phyloP scores from a whole-genome alignment of 1,140 invertebrate genomes.

The Tetragonula clypearis region DNA sequence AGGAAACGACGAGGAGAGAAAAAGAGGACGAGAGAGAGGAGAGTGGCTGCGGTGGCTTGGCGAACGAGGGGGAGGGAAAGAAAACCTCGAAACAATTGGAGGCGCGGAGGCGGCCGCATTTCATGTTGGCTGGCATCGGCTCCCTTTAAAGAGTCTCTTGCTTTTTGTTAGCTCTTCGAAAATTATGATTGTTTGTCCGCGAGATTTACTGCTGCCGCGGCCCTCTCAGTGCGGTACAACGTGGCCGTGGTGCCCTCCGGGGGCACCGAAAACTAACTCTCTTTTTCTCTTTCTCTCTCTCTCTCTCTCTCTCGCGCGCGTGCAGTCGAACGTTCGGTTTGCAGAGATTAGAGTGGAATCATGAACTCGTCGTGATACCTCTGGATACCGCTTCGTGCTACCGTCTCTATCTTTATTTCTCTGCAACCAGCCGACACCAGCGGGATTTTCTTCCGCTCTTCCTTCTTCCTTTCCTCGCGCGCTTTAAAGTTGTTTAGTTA shows the following conservation, averaged over 20 bases:
- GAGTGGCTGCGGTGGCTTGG: slow-evolving; percentile 14
- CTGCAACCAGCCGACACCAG: background rate
- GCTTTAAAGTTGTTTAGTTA: background rate
- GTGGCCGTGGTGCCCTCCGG: slow-evolving; percentile 50
- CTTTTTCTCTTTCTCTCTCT: too few species aligned
- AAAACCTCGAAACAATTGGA: slow-evolving; percentile 80
- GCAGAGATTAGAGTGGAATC: slow-evolving; percentile 75
- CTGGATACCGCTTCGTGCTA: background rate
- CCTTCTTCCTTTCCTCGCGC: slow-evolving; percentile 10
- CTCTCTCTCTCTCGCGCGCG: too few species aligned
- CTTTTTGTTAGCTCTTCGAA: slow-evolving; percentile 80
- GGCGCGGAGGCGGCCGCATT: slow-evolving; percentile 79
- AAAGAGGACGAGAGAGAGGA: slow-evolving; percentile 7
- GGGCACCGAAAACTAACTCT: slow-evolving; percentile 33
- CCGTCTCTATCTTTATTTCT: slow-evolving; percentile 27
- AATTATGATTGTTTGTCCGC: slow-evolving; percentile 82
- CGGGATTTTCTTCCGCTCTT: slow-evolving; percentile 15
- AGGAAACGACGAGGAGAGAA: slow-evolving; percentile 21
- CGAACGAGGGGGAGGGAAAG: slow-evolving; percentile 44
- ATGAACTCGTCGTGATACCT: slow-evolving; percentile 48
- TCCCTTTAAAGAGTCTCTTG: slow-evolving; percentile 77
- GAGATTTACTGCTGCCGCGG: slow-evolving; percentile 76
- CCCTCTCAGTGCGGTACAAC: slow-evolving; percentile 52
- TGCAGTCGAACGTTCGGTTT: slow-evolving; percentile 58
- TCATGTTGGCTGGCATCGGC: slow-evolving; percentile 77